A percentile compares a stretch with the other conserved stretches of the same genome.
These are phyloP conservation scores for Pedionomus torquatus DNA, from an alignment of 2,113 vertebrate species.

Conservation along the genomic window DNA sequence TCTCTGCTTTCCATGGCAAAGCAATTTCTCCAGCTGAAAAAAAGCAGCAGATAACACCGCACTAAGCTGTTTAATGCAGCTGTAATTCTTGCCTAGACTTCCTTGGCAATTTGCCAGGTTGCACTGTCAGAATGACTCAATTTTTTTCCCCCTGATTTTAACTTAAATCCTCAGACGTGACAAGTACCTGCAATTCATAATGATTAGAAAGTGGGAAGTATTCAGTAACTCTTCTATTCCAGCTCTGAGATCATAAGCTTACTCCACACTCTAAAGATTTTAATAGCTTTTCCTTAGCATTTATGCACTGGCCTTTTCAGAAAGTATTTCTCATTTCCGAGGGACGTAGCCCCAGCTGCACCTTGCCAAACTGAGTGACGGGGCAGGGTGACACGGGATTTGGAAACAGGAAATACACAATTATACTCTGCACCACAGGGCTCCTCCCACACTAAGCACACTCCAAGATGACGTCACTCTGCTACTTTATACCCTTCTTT, in stretches of 20 bases:
- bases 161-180: neutral
- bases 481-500: neutral
- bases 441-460: neutral
- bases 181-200: neutral
- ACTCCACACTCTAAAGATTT: neutral
- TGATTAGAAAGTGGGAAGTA: neutral
- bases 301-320: neutral
- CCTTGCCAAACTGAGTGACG: neutral
- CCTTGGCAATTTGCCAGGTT: neutral
- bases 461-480: neutral
- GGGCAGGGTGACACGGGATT: neutral
- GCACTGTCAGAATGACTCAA: neutral
- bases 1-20: conserved; percentile 1
- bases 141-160: neutral
- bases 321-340: neutral
- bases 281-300: neutral
- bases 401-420: neutral
- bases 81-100: neutral
- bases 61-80: neutral
- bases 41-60: neutral
- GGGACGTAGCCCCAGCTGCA: neutral
- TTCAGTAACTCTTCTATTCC: neutral
- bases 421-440: neutral
- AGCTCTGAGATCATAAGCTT: neutral
- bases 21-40: neutral